These are phyloP conservation scores for Crax fasciolata DNA, from an alignment of 2,797 vertebrate genomes.

Conservation along the genomic window DNA sequence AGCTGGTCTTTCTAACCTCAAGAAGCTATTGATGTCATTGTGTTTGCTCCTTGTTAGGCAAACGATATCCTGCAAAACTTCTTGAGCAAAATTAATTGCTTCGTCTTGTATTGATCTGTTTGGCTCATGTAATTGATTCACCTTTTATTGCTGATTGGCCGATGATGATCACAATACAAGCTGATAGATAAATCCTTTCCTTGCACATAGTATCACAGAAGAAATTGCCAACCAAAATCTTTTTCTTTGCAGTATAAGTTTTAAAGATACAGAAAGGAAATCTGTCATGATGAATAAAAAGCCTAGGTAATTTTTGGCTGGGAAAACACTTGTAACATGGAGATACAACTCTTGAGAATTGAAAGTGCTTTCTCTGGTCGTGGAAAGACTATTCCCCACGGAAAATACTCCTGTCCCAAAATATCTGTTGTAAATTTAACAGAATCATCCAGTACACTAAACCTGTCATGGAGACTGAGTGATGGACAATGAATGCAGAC, in stretches of 20 bases:
- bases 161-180: conserved; percentile 17
- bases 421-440: neutral
- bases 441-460: neutral
- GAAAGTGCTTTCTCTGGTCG: neutral
- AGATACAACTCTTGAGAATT: neutral
- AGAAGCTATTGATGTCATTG: conserved; percentile 16
- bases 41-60: conserved; percentile 62
- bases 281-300: conserved; percentile 27
- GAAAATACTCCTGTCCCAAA: neutral
- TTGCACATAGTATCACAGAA: neutral
- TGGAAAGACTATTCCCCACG: neutral
- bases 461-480: neutral
- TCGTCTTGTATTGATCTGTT: conserved; percentile 56
- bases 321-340: neutral
- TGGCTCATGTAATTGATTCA: neutral
- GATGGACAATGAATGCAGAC: neutral
- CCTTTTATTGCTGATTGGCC: conserved; percentile 53
- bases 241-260: neutral
- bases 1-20: conserved; percentile 18
- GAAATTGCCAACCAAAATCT: neutral
- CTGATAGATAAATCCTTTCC: conserved; percentile 21
- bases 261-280: conserved; percentile 1
- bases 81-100: conserved; percentile 50
- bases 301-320: neutral
- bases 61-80: conserved; percentile 34